Evolutionary conservation across 37 sponge, comb jelly and placozoan species (phyloP).

Genomic region (Dysidea cf. avara): DNA sequence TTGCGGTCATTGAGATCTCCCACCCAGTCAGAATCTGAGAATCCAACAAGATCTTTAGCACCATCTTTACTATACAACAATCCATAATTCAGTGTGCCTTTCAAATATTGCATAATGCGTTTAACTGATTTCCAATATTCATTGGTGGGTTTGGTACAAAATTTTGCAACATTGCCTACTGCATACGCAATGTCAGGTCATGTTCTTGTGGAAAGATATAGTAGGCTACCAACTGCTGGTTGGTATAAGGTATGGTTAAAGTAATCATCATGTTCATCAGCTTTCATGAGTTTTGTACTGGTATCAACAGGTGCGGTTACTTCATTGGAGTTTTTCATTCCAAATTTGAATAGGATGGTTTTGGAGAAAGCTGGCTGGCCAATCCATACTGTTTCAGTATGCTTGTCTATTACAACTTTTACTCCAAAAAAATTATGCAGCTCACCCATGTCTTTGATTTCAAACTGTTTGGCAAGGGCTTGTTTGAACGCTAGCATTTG

Average conservation of each 20-base stretch:
- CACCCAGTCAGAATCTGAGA: too few relatives aligned
- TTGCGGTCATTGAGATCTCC: too few relatives aligned
- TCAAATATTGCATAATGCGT: too few relatives aligned
- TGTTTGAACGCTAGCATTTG: constrained; percentile 21
- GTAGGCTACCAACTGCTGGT: constrained; percentile 33
- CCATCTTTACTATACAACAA: too few relatives aligned
- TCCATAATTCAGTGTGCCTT: too few relatives aligned
- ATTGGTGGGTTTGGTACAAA: too few relatives aligned
- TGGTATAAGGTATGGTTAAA: constrained; percentile 15
- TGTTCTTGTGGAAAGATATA: constrained; percentile 31
- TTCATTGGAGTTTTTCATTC: constrained; percentile 2
- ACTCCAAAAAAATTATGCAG: constrained; percentile 61
- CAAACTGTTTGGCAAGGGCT: constrained; percentile 8
- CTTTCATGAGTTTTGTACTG: constrained; percentile 8
- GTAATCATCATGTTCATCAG: not conserved
- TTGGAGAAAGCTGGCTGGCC: constrained; percentile 11
- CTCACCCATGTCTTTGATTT: constrained; percentile 48
- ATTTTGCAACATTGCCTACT: too few relatives aligned
- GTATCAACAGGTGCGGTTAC: constrained; percentile 22
- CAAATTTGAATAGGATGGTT: constrained; percentile 20
- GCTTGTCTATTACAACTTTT: not conserved
- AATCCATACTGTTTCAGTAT: not conserved
- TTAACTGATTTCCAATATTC: too few relatives aligned
- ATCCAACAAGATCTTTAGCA: too few relatives aligned
- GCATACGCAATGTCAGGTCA: constrained; percentile 47